phyloP scores from a whole-genome alignment of 2,113 vertebrate genomes.

The Triplophysa tibetana region DNA sequence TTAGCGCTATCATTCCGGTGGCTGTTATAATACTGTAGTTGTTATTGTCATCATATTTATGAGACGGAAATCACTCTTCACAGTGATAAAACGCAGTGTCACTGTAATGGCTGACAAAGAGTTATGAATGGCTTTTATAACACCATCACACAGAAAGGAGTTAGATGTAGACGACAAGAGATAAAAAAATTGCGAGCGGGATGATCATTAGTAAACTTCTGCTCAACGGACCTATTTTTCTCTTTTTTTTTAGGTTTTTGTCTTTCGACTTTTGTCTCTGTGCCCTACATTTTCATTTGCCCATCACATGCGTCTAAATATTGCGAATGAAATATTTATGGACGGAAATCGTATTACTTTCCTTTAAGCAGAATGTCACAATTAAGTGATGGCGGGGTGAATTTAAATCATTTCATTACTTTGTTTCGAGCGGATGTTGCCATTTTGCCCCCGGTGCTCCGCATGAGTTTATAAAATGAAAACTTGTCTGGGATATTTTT shows the following conservation, averaged over 20 bases:
- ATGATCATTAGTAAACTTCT: constrained; percentile 43
- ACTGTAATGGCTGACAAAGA: constrained; percentile 53
- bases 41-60: constrained; percentile 57
- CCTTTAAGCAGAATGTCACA: neutral
- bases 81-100: constrained; percentile 49
- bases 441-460: neutral
- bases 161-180: neutral
- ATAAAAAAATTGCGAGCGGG: constrained; percentile 9
- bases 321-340: no score
- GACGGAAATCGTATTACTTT: neutral
- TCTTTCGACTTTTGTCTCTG: neutral
- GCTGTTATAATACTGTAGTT: constrained; percentile 35
- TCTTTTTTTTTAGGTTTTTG: constrained; percentile 12
- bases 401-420: neutral
- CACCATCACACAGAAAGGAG: constrained; percentile 41
- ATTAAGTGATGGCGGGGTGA: neutral
- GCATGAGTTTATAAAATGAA: neutral
- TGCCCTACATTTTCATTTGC: no score
- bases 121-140: constrained; percentile 54
- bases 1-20: constrained; percentile 34
- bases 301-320: no score
- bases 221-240: constrained; percentile 10
- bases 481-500: neutral
- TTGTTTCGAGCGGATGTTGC: neutral
- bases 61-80: constrained; percentile 36